A percentile compares a stretch with the other conserved stretches of the same genome.
Conservation (phyloP, 2,797 vertebrate species). For the Oryzias dopingdopingensis region DNA sequence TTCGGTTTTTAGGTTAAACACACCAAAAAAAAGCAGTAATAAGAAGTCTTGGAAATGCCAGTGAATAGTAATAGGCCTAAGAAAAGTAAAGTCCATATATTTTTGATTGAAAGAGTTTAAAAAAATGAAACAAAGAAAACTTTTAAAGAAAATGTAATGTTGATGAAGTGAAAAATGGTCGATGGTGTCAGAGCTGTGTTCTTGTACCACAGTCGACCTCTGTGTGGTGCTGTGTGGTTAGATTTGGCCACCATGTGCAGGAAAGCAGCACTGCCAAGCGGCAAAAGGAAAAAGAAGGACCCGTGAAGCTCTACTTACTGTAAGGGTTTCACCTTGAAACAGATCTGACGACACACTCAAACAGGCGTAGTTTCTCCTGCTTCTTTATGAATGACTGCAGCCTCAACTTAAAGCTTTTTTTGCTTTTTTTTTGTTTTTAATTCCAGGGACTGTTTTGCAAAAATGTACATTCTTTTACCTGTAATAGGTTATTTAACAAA, state of each 20-base stretch:
- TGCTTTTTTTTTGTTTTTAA: constrained; percentile 10
- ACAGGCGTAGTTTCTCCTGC: constrained; percentile 50
- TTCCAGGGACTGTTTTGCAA: neutral
- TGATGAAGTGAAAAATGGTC: neutral
- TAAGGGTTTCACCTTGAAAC: constrained; percentile 65
- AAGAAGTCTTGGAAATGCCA: neutral
- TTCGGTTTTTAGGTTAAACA: no score
- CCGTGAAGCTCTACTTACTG: constrained; percentile 59
- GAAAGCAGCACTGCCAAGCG: constrained; percentile 25
- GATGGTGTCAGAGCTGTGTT: neutral
- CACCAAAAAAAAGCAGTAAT: neutral
- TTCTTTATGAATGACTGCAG: constrained; percentile 75
- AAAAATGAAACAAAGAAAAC: no score
- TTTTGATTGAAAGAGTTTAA: no score
- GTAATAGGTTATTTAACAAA: no score
- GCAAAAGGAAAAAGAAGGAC: constrained; percentile 35
- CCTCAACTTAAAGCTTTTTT: constrained; percentile 53
- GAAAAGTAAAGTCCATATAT: no score
- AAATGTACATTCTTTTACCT: no score
- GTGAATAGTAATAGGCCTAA: neutral
- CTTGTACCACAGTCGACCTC: constrained; percentile 54
- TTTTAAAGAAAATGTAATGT: no score
- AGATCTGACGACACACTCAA: constrained; percentile 67
- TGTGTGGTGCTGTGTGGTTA: constrained; percentile 77
- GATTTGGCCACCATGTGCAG: constrained; percentile 40